Base-by-base conservation (phyloP, 1,140 invertebrate species). In the Brachionus manjavacas region DNA sequence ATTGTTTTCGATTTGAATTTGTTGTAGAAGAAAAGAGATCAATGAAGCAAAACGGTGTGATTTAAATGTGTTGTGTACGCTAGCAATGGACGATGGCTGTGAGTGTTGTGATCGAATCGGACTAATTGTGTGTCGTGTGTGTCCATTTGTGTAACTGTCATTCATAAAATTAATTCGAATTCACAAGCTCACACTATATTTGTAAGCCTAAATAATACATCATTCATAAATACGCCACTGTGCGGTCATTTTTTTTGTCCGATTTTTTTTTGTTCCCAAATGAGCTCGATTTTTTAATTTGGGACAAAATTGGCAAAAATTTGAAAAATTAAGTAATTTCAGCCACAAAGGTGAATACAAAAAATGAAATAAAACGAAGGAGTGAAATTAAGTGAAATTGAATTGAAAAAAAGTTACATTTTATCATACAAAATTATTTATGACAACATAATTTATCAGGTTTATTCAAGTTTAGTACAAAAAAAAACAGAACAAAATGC, bases 91-190 rank as follows among this genome's bases (percentile, higher is more conserved):
- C 52, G 52, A 60, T 23, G 20, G 3, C 0, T 1, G 23, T 12
- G 11, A 12, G 25, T n/a, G 28, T n/a, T 16, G 11, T 35, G 31
- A 12, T 68, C 14, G 28, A 35, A 11, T 39, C 31, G 31, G 66
- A 68, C 66, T 68, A 68, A 68, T 68, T 68, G 11, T 23, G 31
- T n/a, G 66, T 68, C 66, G 66, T 60, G 20, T 35, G 31, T 23
- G 31, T 68, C 31, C 66, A 68, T 68, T 68, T 68, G 31, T 20
- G 16, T 28, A 68, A 68, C 31, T 68, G 66, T 68, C 66, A 68
- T 68, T 68, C 66, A 68, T 68, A 68, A 68, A 31, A 31, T 68
- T 66, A 66, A 66, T 66, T 66, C 60, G 6, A 68, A n/a, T n/a
- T 31, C 66, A n/a, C 25, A 6, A 68, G 14, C 66, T 68, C n/a